Conservation (phyloP, 92 coral and sea anemone genomes). For the Zoanthus sansibaricus region DNA sequence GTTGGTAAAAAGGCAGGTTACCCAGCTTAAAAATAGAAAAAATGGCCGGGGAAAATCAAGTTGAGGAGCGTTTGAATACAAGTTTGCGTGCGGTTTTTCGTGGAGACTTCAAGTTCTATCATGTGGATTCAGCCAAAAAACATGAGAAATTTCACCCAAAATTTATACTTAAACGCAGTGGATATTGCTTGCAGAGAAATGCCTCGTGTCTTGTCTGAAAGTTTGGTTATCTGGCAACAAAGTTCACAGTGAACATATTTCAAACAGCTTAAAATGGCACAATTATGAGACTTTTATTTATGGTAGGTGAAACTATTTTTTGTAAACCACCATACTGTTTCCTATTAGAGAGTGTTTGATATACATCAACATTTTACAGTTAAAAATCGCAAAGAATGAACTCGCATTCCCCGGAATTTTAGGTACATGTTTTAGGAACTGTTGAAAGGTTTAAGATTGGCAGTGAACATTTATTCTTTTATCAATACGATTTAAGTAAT, state of each 20-base stretch:
- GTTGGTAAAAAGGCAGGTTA: neutral
- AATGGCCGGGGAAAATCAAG: neutral
- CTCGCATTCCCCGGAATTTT: neutral
- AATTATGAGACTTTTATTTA: neutral
- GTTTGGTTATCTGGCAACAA: slow-evolving; percentile 18
- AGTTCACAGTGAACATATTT: slow-evolving; percentile 6
- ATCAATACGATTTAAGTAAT: neutral
- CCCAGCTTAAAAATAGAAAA: neutral
- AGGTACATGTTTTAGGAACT: neutral
- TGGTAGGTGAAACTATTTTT: neutral
- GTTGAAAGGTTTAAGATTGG: neutral
- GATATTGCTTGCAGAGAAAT: slow-evolving; percentile 6
- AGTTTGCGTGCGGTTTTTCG: neutral
- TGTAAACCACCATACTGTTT: slow-evolving; percentile 3
- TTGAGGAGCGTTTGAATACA: neutral
- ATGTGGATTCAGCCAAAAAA: neutral
- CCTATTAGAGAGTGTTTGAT: neutral
- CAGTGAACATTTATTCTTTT: neutral
- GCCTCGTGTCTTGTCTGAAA: neutral
- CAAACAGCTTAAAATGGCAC: slow-evolving; percentile 5
- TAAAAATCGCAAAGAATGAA: neutral
- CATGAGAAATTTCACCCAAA: neutral
- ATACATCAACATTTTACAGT: slow-evolving; percentile 1
- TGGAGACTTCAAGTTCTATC: neutral
- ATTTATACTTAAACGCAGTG: slow-evolving; percentile 3